Evolutionary conservation across 2,113 vertebrate species (phyloP), one percentile per base, ranked within the genome.

Genomic region (Pygoscelis antarcticus): DNA sequence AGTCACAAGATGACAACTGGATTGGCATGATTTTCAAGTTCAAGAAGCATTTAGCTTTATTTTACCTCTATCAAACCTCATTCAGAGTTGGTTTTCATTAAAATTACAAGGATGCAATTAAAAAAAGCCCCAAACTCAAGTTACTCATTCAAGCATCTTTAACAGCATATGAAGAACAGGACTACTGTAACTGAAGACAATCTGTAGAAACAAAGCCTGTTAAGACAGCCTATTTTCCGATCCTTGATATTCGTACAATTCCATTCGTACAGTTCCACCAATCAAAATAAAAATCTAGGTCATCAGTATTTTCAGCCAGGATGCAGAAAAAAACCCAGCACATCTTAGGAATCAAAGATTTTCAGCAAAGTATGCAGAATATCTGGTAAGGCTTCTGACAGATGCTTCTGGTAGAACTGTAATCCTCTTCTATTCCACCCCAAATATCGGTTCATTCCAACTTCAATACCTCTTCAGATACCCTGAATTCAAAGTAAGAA

Each of bases 251-350:
- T 93, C 29, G 5, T 34, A 83, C 88, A 66, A 64, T 66, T 90
- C 83, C 76, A 92, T 58, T 93, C 29, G 5, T 34, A 83, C 88
- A 66, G 68, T 66, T 90, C 83, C 76, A 92, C 81, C 96, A 94
- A 94, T 92, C 79, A 92, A 88, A 97, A 75, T 40, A 69, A 93
- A 96, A 92, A 97, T 92, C 92, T 95, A 93, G 88, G 95, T 93
- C 95, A 92, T 68, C 79, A 70, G 60, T 70, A 92, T 74, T 96
- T 92, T 81, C 95, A 90, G 79, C 25, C 92, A 92, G 64, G 64
- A 96, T 70, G 88, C 68, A 92, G 60, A 49, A 61, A 87, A 86
- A 57, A 47, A 69, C 10, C 0, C 70, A 90, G 85, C 62, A 93
- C 30, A 75, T 83, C 47, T 88, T 27, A 29, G 71, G 58, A 81